Base-by-base conservation (phyloP, 1,140 invertebrate genomes). In the Ruditapes philippinarum region DNA sequence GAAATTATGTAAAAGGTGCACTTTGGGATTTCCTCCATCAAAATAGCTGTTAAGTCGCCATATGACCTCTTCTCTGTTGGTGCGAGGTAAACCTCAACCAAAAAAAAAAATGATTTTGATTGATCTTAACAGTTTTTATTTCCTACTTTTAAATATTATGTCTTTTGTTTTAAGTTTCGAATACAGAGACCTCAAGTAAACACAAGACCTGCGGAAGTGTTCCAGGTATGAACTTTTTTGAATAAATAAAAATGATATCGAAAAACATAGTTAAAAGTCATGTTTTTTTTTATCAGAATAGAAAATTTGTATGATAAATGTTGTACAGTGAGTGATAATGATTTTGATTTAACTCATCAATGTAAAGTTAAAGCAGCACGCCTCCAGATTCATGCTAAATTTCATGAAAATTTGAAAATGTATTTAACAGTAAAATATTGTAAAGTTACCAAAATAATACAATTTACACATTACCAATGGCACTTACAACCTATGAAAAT, bases 111-210 rank as follows among this genome's bases (percentile, higher is more conserved):
- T 22, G 40, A 1, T 4, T 40, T 40, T 5, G 0, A 33, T 9
- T 31, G n/a, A 40, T 40, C 19, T 40, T 17, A 7, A 38, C 3
- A 19, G 36, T 54, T n/a, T 54, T 22, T 4, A 54, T 54, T 54
- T 4, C 12, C 22, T n/a, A 54, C 5, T 14, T 54, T 54, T 54
- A 54, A n/a, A 14, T 4, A 54, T 54, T 4, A 7, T 11, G 5
- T 73, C 5, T 17, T 38, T 49, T 28, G 25, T 74, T 42, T 74
- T 74, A 25, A 74, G 70, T 74, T 74, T 45, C 70, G 40, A 45
- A 74, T 74, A 42, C 70, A 74, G 38, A 74, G 70, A 49, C 70
- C 70, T 49, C 11, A 9, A 45, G 70, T 74, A n/a, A 40, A 74
- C 0, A 25, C 5, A 7, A 74, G 19, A 33, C 70, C 70, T 40